These are phyloP conservation scores for Desoria tigrina DNA, from an alignment of 2,888 invertebrate species.

Conservation along the genomic window DNA sequence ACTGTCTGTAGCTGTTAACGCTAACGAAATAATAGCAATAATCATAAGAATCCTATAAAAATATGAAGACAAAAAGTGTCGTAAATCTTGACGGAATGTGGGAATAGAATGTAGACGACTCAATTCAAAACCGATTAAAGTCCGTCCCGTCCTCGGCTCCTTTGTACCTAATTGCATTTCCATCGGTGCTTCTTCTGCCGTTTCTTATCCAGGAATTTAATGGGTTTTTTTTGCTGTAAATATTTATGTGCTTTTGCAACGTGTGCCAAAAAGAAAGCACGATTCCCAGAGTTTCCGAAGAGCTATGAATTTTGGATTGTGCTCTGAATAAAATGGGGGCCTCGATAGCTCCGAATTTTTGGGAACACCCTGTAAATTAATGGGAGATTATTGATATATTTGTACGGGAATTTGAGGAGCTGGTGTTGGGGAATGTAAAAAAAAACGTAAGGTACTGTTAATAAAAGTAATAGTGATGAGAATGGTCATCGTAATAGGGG, in stretches of 20 bases:
- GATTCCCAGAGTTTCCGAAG: no score
- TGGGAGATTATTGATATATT: no score
- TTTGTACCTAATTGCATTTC: slow-evolving; percentile 13
- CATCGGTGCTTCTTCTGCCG: slow-evolving; percentile 18
- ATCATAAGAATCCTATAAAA: no score
- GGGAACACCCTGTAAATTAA: slow-evolving; percentile 12
- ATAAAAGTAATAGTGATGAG: slow-evolving; percentile 19
- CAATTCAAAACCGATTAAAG: slow-evolving; percentile 27
- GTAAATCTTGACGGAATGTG: slow-evolving; percentile 14
- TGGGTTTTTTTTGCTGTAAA: no score
- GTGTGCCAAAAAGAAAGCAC: no score
- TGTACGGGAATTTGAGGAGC: not conserved
- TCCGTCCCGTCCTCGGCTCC: slow-evolving; percentile 15
- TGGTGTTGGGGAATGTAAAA: slow-evolving; percentile 5
- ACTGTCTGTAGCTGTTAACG: no score
- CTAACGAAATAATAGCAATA: no score
- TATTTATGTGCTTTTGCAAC: no score
- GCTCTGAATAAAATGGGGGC: no score
- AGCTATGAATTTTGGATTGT: no score
- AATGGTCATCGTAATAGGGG: slow-evolving; percentile 17
- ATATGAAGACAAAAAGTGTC: slow-evolving; percentile 25
- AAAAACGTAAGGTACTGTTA: slow-evolving; percentile 25
- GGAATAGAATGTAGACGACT: slow-evolving; percentile 17
- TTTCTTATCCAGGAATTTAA: no score
- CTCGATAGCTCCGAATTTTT: no score